Evolutionary conservation across 2,888 invertebrate species (phyloP), one percentile per base, ranked within the genome.

Genomic region (Tineola bisselliella): DNA sequence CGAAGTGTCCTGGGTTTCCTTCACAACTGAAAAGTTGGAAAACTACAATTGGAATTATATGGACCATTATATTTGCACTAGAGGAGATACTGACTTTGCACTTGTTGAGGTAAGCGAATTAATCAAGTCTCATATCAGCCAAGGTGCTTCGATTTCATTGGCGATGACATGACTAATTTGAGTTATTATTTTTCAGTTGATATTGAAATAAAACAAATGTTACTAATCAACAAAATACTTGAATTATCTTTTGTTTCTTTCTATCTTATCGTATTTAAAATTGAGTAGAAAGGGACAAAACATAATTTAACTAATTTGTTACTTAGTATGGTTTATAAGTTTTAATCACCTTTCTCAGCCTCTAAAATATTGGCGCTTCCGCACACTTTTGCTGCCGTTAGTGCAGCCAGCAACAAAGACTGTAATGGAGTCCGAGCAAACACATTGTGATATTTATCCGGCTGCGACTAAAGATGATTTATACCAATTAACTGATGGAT

Each of bases 1-100:
- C 76, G 97, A 97, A 76, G 93, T 96, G 44, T 98, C 97, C 0
- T 95, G 95, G 90, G 97, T 97, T 0, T 94, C 96, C 52, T 98
- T 98, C 78, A 93, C 94, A 0, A 96, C 97, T 0, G 97, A 98
- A 80, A 96, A 96, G 73, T 83, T 98, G 61, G 98, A 98, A 80
- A 96, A 94, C 68, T 98, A 95, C 76, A 97, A 96, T 82, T 99
- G 98, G 98, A 98, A 98, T 80, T 96, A 97, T 74, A 90, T 98
- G 84, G 98, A 99, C 82, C 95, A 97, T 77, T 98, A 98, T 75
- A 96, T 98, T 65, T 97, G 97, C 72, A 96, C 96, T 0, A 89
- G 96, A 63, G 98, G 98, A 0, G 97, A 97, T 74, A 94, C 94
- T 0, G 97, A 97, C 75, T 97, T 96, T 84, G 90, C 92, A 31